phyloP scores from a whole-genome alignment of 2,888 invertebrate species.

The Leptinotarsa tumamoca region DNA sequence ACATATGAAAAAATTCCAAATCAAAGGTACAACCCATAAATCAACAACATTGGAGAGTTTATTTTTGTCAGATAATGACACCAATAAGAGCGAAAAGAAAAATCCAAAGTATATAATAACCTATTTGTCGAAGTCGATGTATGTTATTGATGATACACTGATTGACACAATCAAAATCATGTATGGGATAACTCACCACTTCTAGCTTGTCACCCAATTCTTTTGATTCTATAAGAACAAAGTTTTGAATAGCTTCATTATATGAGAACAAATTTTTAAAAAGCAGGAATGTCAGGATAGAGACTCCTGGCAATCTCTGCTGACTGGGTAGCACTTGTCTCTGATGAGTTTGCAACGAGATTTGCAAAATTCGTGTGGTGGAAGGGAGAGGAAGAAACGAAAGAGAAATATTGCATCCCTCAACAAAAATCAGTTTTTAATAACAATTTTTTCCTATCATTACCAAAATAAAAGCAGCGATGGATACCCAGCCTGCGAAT shows the following conservation, averaged over 20 bases:
- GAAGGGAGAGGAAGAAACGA: background rate
- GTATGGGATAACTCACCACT: background rate
- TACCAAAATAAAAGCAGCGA: background rate
- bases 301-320: background rate
- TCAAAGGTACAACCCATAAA: background rate
- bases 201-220: background rate
- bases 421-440: background rate
- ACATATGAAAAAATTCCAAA: background rate
- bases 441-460: constrained; percentile 1
- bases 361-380: background rate
- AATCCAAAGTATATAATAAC: too few species aligned
- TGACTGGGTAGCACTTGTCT: background rate
- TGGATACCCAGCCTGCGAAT: background rate
- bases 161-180: too few species aligned
- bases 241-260: background rate
- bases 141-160: too few species aligned
- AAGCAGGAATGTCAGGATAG: background rate
- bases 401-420: background rate
- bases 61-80: background rate
- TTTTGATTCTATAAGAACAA: background rate
- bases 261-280: background rate
- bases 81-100: background rate
- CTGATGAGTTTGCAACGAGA: background rate
- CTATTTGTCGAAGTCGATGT: too few species aligned
- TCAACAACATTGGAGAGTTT: background rate